These are phyloP conservation scores for Bombus fervidus DNA, from an alignment of 1,140 invertebrate genomes.

Conservation along the genomic window DNA sequence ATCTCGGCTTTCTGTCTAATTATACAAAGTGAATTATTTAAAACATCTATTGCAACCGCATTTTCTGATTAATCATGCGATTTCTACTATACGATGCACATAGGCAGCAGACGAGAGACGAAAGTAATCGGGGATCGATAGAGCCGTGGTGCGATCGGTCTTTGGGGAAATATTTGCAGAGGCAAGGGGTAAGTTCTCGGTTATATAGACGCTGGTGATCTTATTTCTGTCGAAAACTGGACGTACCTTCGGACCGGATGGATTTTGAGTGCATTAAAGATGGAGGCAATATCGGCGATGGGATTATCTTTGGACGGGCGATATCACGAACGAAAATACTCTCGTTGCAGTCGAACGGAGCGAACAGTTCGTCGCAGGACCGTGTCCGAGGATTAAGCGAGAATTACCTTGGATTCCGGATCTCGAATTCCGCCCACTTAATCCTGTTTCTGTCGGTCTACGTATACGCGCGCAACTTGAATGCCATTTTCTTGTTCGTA, in stretches of 20 bases:
- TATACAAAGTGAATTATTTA: too few species aligned
- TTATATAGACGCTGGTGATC: conserved; percentile 11
- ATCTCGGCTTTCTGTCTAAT: too few species aligned
- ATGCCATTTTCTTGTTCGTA: conserved; percentile 44
- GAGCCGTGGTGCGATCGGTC: conserved; percentile 6
- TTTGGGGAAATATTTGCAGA: conserved; percentile 12
- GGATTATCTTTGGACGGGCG: conserved; percentile 57
- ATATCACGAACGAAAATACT: conserved; percentile 63
- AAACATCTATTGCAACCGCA: too few species aligned
- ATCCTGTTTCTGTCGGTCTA: conserved; percentile 59
- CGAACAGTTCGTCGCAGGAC: conserved; percentile 50
- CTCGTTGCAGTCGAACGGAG: conserved; percentile 29
- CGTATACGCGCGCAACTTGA: conserved; percentile 32
- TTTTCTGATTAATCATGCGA: not conserved
- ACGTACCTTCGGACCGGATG: conserved; percentile 40
- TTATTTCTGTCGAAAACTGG: conserved; percentile 41
- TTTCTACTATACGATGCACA: not conserved
- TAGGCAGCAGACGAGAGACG: not conserved
- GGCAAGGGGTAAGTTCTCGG: not conserved
- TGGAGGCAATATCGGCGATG: conserved; percentile 63
- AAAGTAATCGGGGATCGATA: conserved; percentile 3
- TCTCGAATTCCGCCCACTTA: conserved; percentile 64
- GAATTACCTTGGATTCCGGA: conserved; percentile 65
- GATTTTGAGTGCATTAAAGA: conserved; percentile 67
- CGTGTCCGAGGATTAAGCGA: conserved; percentile 62